Conservation (phyloP, 2,113 vertebrate genomes). For the Brachypteracias leptosomus region DNA sequence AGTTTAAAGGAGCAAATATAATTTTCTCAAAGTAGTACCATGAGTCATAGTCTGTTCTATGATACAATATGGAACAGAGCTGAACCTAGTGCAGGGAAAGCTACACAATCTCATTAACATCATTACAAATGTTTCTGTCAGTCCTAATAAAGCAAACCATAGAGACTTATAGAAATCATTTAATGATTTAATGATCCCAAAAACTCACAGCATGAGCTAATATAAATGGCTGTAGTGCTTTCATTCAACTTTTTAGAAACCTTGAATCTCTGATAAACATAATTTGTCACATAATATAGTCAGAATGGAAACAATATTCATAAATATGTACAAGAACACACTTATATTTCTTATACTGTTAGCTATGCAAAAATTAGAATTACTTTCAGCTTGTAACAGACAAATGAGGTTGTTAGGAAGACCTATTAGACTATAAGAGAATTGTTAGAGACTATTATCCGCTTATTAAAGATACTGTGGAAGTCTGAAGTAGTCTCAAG, state of each 20-base stretch:
- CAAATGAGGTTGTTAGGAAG: neutral
- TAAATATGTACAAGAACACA: neutral
- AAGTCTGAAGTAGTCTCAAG: neutral
- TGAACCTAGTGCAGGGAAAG: neutral
- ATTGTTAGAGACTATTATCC: neutral
- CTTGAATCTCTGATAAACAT: neutral
- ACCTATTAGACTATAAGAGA: neutral
- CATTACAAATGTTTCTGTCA: neutral
- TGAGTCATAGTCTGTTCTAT: neutral
- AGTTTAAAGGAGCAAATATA: neutral
- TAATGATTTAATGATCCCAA: neutral
- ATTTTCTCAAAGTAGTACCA: neutral
- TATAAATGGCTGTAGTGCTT: neutral
- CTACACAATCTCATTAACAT: neutral
- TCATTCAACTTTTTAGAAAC: neutral
- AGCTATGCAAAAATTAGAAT: neutral
- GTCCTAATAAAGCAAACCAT: conserved; percentile 10
- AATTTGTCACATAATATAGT: neutral
- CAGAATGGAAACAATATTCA: neutral
- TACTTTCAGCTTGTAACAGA: neutral
- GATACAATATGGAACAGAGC: neutral
- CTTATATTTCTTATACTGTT: neutral
- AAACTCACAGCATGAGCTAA: neutral
- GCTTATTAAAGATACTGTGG: neutral
- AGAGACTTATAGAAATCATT: neutral